Evolutionary conservation across 1,140 invertebrate genomes (phyloP).

Genomic region (Globodera rostochiensis): DNA sequence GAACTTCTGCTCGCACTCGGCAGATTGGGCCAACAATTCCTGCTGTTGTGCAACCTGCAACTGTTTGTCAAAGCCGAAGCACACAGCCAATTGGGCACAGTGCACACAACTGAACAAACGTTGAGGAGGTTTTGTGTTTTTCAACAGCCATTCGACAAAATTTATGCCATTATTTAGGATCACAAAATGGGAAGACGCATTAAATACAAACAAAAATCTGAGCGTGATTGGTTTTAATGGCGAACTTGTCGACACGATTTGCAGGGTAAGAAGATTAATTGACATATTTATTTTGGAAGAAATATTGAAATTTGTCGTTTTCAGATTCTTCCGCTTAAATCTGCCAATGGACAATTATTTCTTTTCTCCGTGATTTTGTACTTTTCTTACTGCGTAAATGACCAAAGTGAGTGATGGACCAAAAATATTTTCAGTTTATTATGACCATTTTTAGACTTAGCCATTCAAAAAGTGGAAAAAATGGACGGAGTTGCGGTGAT

Average conservation of each 20-base stretch:
- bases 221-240: background rate
- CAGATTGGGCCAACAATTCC: slow-evolving; percentile 15
- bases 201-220: background rate
- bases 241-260: background rate
- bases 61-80: slow-evolving; percentile 22
- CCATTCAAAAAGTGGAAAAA: background rate
- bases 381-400: background rate
- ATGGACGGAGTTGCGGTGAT: background rate
- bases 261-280: background rate
- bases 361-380: background rate
- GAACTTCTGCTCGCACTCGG: slow-evolving; percentile 7
- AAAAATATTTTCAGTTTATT: background rate
- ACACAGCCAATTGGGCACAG: slow-evolving; percentile 22
- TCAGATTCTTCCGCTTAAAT: background rate
- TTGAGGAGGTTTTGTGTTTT: background rate
- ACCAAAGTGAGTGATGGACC: background rate
- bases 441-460: background rate
- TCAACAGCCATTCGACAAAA: background rate
- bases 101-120: background rate
- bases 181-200: background rate
- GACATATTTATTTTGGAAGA: too few species aligned
- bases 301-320: background rate
- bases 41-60: slow-evolving; percentile 11
- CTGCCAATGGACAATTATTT: background rate
- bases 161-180: too few species aligned